A percentile compares a stretch with the other conserved stretches of the same genome.
Evolutionary conservation across 2,797 vertebrate species (phyloP).

Genomic region (Bradypus variegatus): DNA sequence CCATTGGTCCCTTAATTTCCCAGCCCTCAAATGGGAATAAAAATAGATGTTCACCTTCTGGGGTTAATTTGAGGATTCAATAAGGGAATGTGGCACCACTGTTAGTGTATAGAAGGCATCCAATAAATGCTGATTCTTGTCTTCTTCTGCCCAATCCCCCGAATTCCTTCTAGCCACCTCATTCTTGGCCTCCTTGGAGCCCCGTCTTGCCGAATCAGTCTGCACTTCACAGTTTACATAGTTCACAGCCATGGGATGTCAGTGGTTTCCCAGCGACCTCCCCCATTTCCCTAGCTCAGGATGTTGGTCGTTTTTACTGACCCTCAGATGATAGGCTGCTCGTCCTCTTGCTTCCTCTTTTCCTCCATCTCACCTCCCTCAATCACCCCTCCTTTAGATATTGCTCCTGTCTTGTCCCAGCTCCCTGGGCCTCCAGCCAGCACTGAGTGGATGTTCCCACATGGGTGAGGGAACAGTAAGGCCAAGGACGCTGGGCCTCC

Average conservation of each 20-base stretch:
- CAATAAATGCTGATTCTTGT: background rate
- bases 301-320: background rate
- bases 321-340: background rate
- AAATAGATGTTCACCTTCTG: background rate
- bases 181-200: background rate
- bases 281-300: background rate
- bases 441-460: background rate
- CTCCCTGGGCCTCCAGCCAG: background rate
- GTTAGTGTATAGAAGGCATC: background rate
- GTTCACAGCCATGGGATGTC: background rate
- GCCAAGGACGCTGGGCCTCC: background rate
- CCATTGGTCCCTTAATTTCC: background rate
- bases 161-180: background rate
- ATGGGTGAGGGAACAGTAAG: background rate
- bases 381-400: background rate
- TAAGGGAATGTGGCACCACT: background rate
- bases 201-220: background rate
- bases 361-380: background rate
- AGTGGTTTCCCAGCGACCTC: background rate
- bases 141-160: background rate
- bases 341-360: background rate
- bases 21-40: background rate
- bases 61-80: background rate
- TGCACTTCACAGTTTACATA: background rate
- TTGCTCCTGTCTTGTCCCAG: background rate